Conservation (phyloP, 2,888 invertebrate species). For the Cheilosia grossa region DNA sequence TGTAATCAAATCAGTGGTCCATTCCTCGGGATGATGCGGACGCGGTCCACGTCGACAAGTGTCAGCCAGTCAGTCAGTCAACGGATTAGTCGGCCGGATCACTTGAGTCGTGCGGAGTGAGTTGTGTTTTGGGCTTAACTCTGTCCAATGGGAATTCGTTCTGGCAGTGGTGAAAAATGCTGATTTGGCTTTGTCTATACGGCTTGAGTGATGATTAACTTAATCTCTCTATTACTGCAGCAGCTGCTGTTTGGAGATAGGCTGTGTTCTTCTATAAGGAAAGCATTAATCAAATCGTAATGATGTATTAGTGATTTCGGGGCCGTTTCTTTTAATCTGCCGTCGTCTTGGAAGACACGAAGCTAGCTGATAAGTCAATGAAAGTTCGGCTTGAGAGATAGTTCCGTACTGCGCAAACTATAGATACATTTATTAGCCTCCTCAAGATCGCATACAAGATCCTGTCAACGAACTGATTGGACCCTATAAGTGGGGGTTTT, state of each 20-base stretch:
- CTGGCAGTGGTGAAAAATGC: slow-evolving; percentile 53
- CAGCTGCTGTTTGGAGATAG: slow-evolving; percentile 28
- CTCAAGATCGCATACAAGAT: no score
- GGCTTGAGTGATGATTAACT: slow-evolving; percentile 68
- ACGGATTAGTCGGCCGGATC: slow-evolving; percentile 61
- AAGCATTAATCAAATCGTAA: slow-evolving; percentile 44
- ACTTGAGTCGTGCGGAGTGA: slow-evolving; percentile 48
- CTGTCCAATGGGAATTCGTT: slow-evolving; percentile 56
- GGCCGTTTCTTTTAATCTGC: slow-evolving; percentile 27
- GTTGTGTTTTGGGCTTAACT: slow-evolving; percentile 29
- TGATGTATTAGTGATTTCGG: slow-evolving; percentile 34
- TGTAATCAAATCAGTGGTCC: slow-evolving; percentile 73
- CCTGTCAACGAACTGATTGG: no score
- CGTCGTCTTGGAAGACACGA: background rate
- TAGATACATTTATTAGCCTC: no score
- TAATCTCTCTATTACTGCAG: slow-evolving; percentile 56
- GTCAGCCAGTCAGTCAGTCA: slow-evolving; percentile 72
- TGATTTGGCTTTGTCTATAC: slow-evolving; percentile 18
- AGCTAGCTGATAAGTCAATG: background rate
- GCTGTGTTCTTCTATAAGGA: slow-evolving; percentile 21
- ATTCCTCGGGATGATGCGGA: slow-evolving; percentile 39
- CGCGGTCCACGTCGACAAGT: slow-evolving; percentile 60
- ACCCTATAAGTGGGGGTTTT: no score
- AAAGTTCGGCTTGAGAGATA: no score
- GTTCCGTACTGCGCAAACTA: no score